Conservation (phyloP, 2,113 vertebrate genomes). For the Cnemophilus loriae region DNA sequence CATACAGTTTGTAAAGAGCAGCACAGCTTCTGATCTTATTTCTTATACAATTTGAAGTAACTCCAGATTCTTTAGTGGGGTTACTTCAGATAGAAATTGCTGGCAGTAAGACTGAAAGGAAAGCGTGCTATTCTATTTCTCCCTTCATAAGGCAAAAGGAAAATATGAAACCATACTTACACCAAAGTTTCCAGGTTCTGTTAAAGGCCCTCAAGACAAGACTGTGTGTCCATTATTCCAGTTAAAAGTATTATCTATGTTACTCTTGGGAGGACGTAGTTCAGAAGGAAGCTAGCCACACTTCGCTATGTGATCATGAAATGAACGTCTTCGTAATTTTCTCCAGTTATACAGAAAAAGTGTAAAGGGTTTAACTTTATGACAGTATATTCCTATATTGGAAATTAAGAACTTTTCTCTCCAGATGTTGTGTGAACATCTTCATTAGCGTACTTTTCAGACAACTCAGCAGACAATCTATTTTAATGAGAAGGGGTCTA, state of each 20-base stretch:
- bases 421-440: not conserved
- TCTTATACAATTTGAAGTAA: not conserved
- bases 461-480: conserved; percentile 39
- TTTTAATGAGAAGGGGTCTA: conserved; percentile 60
- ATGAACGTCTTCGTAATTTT: not conserved
- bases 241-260: not conserved
- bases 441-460: conserved; percentile 48
- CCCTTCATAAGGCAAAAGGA: not conserved
- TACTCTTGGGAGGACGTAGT: not conserved
- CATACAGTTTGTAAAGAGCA: not conserved
- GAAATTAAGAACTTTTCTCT: not conserved
- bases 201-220: not conserved
- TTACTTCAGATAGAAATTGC: not conserved
- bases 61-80: not conserved
- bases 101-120: not conserved
- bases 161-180: not conserved
- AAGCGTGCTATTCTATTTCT: fast-evolving
- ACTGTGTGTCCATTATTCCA: not conserved
- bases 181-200: not conserved
- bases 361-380: conserved; percentile 23
- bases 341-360: conserved; percentile 9
- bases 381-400: not conserved
- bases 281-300: not conserved
- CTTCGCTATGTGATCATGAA: not conserved
- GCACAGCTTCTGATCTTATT: not conserved